Evolutionary conservation across 2,888 invertebrate species (phyloP).

Genomic region (Choreutis nemorana): DNA sequence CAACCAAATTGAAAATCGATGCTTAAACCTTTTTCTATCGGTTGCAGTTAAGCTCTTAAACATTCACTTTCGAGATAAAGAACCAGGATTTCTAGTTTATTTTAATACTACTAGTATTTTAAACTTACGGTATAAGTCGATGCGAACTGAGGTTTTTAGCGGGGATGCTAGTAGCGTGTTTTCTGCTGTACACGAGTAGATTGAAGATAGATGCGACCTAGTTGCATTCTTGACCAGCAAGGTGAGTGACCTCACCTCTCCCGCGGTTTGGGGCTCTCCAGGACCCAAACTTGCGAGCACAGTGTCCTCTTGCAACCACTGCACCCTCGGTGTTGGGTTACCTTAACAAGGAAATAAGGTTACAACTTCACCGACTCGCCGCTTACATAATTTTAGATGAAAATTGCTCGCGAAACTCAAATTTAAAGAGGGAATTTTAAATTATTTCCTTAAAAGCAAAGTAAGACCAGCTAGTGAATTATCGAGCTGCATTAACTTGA

Average conservation of each 20-base stretch:
- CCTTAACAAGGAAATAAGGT: slow-evolving; percentile 21
- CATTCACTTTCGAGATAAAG: slow-evolving; percentile 11
- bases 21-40: no score
- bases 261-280: slow-evolving; percentile 29
- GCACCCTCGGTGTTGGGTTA: slow-evolving; percentile 46
- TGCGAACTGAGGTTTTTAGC: slow-evolving; percentile 68
- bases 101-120: slow-evolving; percentile 7
- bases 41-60: no score
- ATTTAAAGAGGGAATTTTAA: not conserved
- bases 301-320: slow-evolving; percentile 50
- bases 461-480: no score
- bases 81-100: no score
- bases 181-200: slow-evolving; percentile 75
- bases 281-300: slow-evolving; percentile 35
- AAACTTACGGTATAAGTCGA: slow-evolving; percentile 73
- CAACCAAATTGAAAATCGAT: no score
- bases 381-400: not conserved
- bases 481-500: no score
- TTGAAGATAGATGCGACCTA: slow-evolving; percentile 69
- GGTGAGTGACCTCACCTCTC: slow-evolving; percentile 29
- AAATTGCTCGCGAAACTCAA: not conserved
- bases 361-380: not conserved
- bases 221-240: slow-evolving; percentile 45
- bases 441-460: no score
- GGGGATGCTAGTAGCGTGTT: slow-evolving; percentile 74